Evolutionary conservation across 2,797 vertebrate species (phyloP), one percentile per base, ranked within the genome.

Genomic region (Sebastes diploproa): DNA sequence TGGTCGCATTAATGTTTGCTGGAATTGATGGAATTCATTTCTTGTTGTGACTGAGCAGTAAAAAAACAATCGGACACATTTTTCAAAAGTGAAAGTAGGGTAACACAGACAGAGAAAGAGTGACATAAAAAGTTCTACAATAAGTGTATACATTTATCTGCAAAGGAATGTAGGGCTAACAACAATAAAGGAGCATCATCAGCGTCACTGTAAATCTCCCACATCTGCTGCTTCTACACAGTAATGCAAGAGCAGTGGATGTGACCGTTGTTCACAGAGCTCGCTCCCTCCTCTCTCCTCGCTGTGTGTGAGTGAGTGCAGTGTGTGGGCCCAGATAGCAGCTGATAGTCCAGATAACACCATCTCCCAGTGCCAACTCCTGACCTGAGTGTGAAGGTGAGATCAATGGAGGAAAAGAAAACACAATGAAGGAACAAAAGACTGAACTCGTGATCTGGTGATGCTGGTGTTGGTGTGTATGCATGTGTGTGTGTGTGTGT

Each of bases 401-500:
- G 88, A 88, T 89, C 88, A 91, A 85, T 86, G 84, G 82, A 86
- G 79, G 81, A 86, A 88, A 89, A 85, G 86, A 89, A 91, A 91
- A 90, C 87, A 92, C 65, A 89, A 78, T 56, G 75, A 84, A 74
- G 89, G 91, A 93, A 95, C 94, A 95, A 95, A 95, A 93, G 91
- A 74, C 73, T 87, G 85, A 96, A 94, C 93, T 93, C 84, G 90
- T 93, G 92, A 95, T 93, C 90, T 91, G 87, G 89, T 89, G 86
- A 88, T 89, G 86, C 86, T 88, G 69, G 85, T 86, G 83, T 75
- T 63, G 7, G 83, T 81, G 75, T 72, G 68, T 34, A n/a, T 77
- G 83, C 38, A 3, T 77, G 77, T 36, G 67, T 80, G 83, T 75
- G 70, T 74, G 64, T 60, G 64, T 60, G 25, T 81, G 83, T 61